Evolutionary conservation across 2,888 invertebrate genomes (phyloP).

Genomic region (Philaethria dido): DNA sequence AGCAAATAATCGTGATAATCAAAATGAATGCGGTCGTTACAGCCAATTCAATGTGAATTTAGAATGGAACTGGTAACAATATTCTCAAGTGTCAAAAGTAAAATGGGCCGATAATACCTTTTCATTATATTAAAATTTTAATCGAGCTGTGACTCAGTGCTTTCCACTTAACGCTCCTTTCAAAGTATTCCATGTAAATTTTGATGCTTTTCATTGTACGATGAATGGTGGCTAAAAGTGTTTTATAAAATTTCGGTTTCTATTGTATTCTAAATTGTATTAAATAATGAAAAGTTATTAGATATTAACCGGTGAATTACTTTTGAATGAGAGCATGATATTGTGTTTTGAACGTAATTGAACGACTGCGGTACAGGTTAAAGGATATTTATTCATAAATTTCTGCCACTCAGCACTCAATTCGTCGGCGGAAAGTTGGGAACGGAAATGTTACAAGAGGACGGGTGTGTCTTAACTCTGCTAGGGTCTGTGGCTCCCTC

Average conservation of each 20-base stretch:
- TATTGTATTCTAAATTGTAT: background rate
- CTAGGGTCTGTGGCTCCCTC: too few species aligned
- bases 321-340: too few species aligned
- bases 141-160: constrained; percentile 37
- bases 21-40: constrained; percentile 10
- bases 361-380: too few species aligned
- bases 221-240: background rate
- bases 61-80: constrained; percentile 29
- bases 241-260: background rate
- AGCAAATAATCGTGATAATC: constrained; percentile 14
- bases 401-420: too few species aligned
- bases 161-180: constrained; percentile 28
- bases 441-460: too few species aligned
- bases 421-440: too few species aligned
- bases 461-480: too few species aligned
- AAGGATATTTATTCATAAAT: too few species aligned
- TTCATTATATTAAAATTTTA: constrained; percentile 30
- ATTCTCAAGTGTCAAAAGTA: constrained; percentile 31
- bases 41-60: constrained; percentile 5
- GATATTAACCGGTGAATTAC: too few species aligned
- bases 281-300: background rate
- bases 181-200: constrained; percentile 20
- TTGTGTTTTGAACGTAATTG: too few species aligned
- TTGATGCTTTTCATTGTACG: background rate
- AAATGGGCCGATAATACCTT: constrained; percentile 16